Conservation (phyloP, 2,797 vertebrate species). For the Dipus sagitta region DNA sequence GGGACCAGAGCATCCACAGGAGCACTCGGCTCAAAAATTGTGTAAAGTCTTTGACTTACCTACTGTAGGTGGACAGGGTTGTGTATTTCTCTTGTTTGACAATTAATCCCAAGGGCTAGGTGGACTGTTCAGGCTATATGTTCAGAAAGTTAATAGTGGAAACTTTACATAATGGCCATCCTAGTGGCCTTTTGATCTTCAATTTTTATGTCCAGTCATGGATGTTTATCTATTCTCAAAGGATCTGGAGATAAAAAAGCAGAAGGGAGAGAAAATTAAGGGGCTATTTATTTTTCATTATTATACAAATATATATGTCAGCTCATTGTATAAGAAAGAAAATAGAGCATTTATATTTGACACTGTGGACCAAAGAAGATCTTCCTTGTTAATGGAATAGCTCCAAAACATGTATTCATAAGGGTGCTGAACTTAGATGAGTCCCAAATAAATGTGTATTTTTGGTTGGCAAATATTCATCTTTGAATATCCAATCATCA, state of each 20-base stretch:
- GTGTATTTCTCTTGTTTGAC: background rate
- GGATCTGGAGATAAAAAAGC: constrained; percentile 4
- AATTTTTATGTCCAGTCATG: background rate
- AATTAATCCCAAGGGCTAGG: constrained; percentile 11
- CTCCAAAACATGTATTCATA: constrained; percentile 43
- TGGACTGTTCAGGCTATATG: background rate
- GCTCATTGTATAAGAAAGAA: constrained; percentile 31
- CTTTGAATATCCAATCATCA: constrained; percentile 36
- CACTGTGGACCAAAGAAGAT: constrained; percentile 12
- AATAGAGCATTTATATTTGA: constrained; percentile 46
- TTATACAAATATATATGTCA: constrained; percentile 51
- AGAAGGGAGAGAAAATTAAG: constrained; percentile 1
- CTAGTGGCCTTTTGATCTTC: constrained; percentile 29
- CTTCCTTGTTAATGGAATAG: constrained; percentile 60
- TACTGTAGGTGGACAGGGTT: background rate
- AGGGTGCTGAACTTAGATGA: constrained; percentile 23
- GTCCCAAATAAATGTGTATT: constrained; percentile 41
- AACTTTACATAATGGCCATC: constrained; percentile 8
- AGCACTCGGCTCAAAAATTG: background rate
- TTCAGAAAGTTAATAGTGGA: background rate
- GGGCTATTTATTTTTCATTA: constrained; percentile 25
- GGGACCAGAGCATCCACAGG: background rate
- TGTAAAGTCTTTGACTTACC: background rate
- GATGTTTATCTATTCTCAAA: constrained; percentile 8
- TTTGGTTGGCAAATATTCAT: background rate